Conservation (phyloP, 2,888 invertebrate genomes). For the Elegia similella region DNA sequence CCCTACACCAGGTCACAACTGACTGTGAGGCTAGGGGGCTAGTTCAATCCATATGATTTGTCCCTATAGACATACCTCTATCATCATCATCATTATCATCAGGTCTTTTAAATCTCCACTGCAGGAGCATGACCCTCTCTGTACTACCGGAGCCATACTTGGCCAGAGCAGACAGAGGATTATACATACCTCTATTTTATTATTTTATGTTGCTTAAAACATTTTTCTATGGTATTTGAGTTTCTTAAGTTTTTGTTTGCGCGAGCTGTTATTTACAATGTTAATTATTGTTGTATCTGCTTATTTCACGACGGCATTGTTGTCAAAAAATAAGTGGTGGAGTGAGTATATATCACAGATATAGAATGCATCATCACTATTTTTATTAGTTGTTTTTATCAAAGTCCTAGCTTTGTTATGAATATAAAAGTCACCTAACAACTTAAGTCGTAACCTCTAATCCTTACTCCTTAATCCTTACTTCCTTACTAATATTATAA, state of each 20-base stretch:
- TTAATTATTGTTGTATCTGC: conserved; percentile 28
- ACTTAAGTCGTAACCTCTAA: conserved; percentile 4
- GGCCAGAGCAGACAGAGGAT: no score
- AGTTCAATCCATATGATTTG: no score
- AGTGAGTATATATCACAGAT: conserved; percentile 10
- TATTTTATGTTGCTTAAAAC: conserved; percentile 10
- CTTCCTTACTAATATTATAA: no score
- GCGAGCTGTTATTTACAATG: conserved; percentile 23
- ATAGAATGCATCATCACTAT: conserved; percentile 18
- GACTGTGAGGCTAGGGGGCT: no score
- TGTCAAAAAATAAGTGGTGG: conserved; percentile 19
- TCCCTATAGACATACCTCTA: no score
- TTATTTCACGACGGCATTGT: conserved; percentile 22
- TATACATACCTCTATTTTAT: no score
- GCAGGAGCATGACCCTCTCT: no score
- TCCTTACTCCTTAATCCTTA: no score
- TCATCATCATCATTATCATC: no score
- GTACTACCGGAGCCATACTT: no score
- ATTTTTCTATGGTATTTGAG: conserved; percentile 16
- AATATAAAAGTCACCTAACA: background rate
- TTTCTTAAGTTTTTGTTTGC: conserved; percentile 16
- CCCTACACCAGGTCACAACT: no score
- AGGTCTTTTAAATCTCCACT: no score
- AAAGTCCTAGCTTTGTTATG: conserved; percentile 12
- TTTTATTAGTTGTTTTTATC: conserved; percentile 19